phyloP scores from a whole-genome alignment of 64 coral and sea anemone genomes.

The Montipora cactus region DNA sequence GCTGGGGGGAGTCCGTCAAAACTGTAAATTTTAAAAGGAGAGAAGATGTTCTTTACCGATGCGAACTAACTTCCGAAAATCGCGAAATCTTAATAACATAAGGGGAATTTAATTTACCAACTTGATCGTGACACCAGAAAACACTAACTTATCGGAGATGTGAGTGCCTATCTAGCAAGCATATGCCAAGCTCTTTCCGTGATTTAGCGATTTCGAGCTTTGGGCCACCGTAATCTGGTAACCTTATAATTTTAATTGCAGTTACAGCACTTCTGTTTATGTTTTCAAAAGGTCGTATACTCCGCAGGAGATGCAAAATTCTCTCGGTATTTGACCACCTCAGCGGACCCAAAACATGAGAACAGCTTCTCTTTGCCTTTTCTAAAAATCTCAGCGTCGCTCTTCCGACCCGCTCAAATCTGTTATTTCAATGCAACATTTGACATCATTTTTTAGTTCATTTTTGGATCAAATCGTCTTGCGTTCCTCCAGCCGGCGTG shows the following conservation, averaged over 20 bases:
- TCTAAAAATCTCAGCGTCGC: not conserved
- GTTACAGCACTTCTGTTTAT: conserved; percentile 63
- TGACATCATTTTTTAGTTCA: conserved; percentile 30
- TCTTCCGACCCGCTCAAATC: conserved; percentile 16
- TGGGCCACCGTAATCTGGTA: conserved; percentile 53
- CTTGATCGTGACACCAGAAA: conserved; percentile 8
- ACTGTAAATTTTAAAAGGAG: conserved; percentile 82
- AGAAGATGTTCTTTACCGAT: conserved; percentile 62
- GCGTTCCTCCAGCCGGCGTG: conserved; percentile 25
- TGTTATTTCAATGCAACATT: conserved; percentile 28
- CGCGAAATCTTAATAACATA: not conserved
- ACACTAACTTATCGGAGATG: not conserved
- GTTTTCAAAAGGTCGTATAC: conserved; percentile 64
- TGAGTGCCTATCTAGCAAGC: not conserved
- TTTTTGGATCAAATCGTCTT: conserved; percentile 44
- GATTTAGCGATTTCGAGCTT: conserved; percentile 16
- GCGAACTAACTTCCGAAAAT: not conserved
- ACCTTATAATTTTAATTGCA: conserved; percentile 79
- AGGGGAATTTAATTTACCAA: not conserved
- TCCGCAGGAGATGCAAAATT: conserved; percentile 20
- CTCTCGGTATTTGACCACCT: conserved; percentile 20
- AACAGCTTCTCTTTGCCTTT: not conserved
- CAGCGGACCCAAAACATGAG: conserved; percentile 35
- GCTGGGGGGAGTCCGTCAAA: conserved; percentile 85
- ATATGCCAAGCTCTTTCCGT: conserved; percentile 33